phyloP scores from a whole-genome alignment of 2,797 vertebrate species.

The Pitangus sulphuratus region DNA sequence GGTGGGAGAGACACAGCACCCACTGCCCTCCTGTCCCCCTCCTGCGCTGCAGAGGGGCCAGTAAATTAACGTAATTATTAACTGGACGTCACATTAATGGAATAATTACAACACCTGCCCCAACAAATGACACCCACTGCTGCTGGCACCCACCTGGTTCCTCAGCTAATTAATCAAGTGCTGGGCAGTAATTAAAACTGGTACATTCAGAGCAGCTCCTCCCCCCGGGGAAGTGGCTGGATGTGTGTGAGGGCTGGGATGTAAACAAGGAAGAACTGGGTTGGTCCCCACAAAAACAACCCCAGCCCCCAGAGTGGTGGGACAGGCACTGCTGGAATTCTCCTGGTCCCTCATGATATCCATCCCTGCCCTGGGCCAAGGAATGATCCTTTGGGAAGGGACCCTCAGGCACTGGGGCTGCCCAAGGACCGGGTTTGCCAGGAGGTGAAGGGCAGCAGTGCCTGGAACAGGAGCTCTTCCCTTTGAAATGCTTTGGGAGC shows the following conservation, averaged over 20 bases:
- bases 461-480: background rate
- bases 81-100: background rate
- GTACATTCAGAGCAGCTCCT: background rate
- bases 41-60: background rate
- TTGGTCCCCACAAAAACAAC: fast-evolving
- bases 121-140: background rate
- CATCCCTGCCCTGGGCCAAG: background rate
- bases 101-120: background rate
- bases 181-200: background rate
- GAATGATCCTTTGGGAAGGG: background rate
- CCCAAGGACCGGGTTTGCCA: background rate
- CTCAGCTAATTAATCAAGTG: background rate
- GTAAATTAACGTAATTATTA: background rate
- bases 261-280: background rate
- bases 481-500: background rate
- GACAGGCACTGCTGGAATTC: background rate
- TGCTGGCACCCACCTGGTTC: background rate
- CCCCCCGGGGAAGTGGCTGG: background rate
- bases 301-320: background rate
- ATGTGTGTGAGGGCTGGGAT: background rate
- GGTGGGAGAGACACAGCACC: fast-evolving
- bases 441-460: background rate
- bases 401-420: background rate
- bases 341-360: background rate
- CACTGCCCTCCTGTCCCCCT: background rate